These are phyloP conservation scores for Xiphophorus hellerii DNA, from an alignment of 2,113 vertebrate genomes.

Conservation along the genomic window DNA sequence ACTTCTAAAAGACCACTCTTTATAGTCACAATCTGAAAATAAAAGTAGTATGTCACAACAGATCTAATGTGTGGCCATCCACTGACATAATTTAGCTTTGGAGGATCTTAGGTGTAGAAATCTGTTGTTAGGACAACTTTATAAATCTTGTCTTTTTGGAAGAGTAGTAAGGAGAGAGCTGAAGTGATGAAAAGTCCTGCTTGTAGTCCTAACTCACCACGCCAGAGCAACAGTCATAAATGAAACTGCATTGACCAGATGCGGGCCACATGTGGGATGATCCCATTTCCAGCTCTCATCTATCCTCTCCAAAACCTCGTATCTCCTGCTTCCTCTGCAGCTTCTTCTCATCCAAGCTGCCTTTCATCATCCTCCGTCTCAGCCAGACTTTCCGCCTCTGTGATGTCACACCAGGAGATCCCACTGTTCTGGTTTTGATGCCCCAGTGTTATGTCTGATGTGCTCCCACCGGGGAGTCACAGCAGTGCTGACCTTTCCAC, in stretches of 20 bases:
- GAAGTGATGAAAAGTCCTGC: not conserved
- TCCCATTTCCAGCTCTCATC: not conserved
- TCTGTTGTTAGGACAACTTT: not conserved
- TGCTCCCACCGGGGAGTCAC: not conserved
- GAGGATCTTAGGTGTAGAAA: too few relatives aligned
- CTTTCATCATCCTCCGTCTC: slow-evolving; percentile 8
- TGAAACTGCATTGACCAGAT: too few relatives aligned
- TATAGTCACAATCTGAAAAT: not conserved
- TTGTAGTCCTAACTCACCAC: not conserved
- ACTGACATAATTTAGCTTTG: not conserved
- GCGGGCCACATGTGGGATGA: not conserved
- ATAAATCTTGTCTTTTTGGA: not conserved
- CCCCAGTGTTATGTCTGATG: slow-evolving; percentile 31
- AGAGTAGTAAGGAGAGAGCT: not conserved
- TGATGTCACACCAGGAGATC: slow-evolving; percentile 13
- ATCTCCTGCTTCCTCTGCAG: not conserved
- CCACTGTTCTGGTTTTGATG: slow-evolving; percentile 29
- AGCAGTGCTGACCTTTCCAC: slow-evolving; percentile 45
- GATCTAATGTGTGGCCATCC: not conserved
- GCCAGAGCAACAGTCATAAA: not conserved
- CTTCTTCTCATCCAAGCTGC: not conserved
- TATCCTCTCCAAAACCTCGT: too few relatives aligned
- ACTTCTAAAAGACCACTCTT: not conserved
- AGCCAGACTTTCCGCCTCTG: slow-evolving; percentile 1
- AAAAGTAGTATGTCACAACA: not conserved